A percentile compares a stretch with the other conserved stretches of the same genome.
phyloP scores from a whole-genome alignment of 2,797 vertebrate genomes.

The Halcyon smyrnensis region DNA sequence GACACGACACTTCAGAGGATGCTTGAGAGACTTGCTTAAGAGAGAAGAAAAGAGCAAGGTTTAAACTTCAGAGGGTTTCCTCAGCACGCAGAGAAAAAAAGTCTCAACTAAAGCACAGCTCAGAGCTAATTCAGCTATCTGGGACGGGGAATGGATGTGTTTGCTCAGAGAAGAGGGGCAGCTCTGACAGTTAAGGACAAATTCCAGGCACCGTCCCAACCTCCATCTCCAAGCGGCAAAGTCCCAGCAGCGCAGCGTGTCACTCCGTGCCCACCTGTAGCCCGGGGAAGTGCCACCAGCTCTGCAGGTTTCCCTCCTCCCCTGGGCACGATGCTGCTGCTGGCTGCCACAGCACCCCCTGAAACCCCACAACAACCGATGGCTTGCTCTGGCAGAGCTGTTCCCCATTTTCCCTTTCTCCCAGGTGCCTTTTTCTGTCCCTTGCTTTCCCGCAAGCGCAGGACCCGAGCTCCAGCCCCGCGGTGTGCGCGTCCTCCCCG shows the following conservation, averaged over 20 bases:
- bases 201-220: background rate
- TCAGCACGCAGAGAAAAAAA: fast-evolving
- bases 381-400: fast-evolving
- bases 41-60: background rate
- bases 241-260: fast-evolving
- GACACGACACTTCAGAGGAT: fast-evolving
- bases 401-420: fast-evolving
- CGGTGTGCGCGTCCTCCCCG: background rate
- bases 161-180: background rate
- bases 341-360: fast-evolving
- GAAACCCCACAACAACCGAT: fast-evolving
- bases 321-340: fast-evolving
- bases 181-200: background rate
- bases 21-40: background rate
- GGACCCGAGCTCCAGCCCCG: background rate
- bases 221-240: background rate
- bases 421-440: background rate
- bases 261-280: fast-evolving
- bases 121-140: background rate
- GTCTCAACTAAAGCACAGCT: fast-evolving
- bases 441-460: fast-evolving
- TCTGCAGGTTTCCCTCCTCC: fast-evolving
- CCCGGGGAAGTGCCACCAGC: background rate
- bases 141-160: background rate
- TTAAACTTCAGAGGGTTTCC: background rate